These are phyloP conservation scores for Lochmaea capreae DNA, from an alignment of 2,888 invertebrate genomes.

Conservation along the genomic window DNA sequence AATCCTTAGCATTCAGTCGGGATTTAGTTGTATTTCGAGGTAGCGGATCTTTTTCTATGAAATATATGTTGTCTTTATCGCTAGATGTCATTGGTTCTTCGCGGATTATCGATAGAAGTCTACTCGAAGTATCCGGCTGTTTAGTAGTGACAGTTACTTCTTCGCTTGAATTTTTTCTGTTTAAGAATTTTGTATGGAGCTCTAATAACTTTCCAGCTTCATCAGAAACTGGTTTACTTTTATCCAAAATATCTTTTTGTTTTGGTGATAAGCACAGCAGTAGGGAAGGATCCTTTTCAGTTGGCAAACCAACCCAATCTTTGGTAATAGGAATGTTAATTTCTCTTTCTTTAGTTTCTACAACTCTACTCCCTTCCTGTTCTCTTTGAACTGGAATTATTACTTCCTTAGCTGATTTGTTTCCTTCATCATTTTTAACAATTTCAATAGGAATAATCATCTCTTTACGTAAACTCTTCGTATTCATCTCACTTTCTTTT, in stretches of 20 bases:
- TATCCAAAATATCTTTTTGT: conserved; percentile 73
- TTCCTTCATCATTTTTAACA: conserved; percentile 10
- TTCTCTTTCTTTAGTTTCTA: not conserved
- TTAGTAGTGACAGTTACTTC: conserved; percentile 38
- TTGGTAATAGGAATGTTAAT: conserved; percentile 12
- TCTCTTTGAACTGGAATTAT: conserved; percentile 21
- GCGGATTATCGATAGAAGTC: conserved; percentile 73
- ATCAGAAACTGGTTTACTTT: conserved; percentile 68
- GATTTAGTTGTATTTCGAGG: conserved; percentile 47
- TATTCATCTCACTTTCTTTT: not conserved
- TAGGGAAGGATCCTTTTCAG: conserved; percentile 71
- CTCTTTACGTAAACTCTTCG: not conserved
- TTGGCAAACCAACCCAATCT: conserved; percentile 72
- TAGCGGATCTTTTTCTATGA: conserved; percentile 44
- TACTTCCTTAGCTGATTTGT: conserved; percentile 21
- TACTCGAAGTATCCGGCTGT: conserved; percentile 63
- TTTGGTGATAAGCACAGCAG: conserved; percentile 80
- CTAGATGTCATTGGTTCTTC: conserved; percentile 57
- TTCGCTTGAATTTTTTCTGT: conserved; percentile 65
- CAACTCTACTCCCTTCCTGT: not conserved
- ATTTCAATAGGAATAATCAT: conserved; percentile 28
- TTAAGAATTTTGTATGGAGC: conserved; percentile 77
- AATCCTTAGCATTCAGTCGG: conserved; percentile 61
- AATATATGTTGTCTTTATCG: conserved; percentile 44
- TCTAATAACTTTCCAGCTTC: conserved; percentile 75